A percentile compares a stretch with the other conserved stretches of the same genome.
These are phyloP conservation scores for Lineus longissimus DNA, from an alignment of 1,140 invertebrate genomes.

Conservation along the genomic window DNA sequence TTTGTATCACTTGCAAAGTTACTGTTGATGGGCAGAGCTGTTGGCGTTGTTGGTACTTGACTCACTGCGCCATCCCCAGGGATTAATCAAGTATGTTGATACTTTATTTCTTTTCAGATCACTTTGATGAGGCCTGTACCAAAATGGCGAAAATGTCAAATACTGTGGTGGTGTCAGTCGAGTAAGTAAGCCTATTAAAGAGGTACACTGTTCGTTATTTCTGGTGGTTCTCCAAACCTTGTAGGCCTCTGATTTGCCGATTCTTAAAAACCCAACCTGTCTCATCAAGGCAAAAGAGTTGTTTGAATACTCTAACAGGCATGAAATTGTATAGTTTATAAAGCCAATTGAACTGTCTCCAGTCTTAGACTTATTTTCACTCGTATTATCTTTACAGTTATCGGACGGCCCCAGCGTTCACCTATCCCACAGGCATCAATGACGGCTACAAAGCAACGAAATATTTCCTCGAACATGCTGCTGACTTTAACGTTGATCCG, in stretches of 20 bases:
- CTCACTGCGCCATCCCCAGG: background rate
- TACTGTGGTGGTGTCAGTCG: slow-evolving; percentile 20
- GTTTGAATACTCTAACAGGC: too few relatives aligned
- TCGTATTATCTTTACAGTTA: slow-evolving; percentile 24
- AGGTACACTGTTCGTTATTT: too few relatives aligned
- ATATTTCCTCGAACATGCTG: slow-evolving; percentile 29
- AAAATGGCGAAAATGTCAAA: slow-evolving; percentile 11
- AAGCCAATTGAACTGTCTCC: too few relatives aligned
- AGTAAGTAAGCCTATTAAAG: slow-evolving; percentile 18
- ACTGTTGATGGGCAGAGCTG: too few relatives aligned
- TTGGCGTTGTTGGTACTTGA: background rate
- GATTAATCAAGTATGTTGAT: background rate
- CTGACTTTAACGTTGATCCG: slow-evolving; percentile 23
- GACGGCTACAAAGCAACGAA: slow-evolving; percentile 35
- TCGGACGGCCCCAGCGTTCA: slow-evolving; percentile 35
- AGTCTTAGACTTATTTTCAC: too few relatives aligned
- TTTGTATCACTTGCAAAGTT: too few relatives aligned
- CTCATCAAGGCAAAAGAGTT: too few relatives aligned
- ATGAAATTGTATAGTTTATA: too few relatives aligned
- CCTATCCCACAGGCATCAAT: slow-evolving; percentile 32
- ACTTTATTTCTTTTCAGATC: slow-evolving; percentile 15
- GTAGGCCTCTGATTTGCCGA: too few relatives aligned
- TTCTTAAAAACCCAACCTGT: too few relatives aligned
- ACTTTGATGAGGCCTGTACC: background rate
- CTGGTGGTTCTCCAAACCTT: too few relatives aligned